Evolutionary conservation across 30 jellyfish, hydroid and myxozoan species (phyloP), one percentile per base, ranked within the genome.

Genomic region (Hydractinia echinata): DNA sequence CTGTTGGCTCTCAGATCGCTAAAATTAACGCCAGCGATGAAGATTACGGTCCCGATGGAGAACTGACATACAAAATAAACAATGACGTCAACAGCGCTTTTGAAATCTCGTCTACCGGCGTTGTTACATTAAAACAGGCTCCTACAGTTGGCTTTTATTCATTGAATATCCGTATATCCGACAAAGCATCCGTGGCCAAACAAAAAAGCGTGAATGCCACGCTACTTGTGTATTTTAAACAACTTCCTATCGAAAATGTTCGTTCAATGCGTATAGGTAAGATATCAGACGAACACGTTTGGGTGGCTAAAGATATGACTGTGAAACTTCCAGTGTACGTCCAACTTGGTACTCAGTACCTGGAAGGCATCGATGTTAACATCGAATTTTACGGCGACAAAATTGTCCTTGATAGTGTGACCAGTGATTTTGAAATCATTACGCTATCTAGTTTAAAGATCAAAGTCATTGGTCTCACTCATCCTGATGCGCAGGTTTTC

Each of bases 31-130:
- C 97, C 14, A 85, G 94, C 19, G 97, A 90, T 72, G 76, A 69
- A 7, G 97, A 90, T 71, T 78, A 53, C 66, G 95, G 92, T 10
- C 69, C 76, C 9, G 95, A 90, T 82, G 97, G 97, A 54, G 68
- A 52, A 30, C 14, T 90, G 21, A 7, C 77, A 7, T 85, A 56
- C 79, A 20, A 74, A 6, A 68, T 90, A 19, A 76, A 72, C 9
- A 95, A 95, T 20, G 82, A 90, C 67, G 84, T 50, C 4, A 67
- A 82, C 18, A 86, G 76, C 16, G 89, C 66, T 19, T 90, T 90
- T 72, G 19, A 60, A 11, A 74, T 90, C 0, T 11, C 86, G 4
- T 7, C 10, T 64, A 82, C 87, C 10, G 97, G 97, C 86, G 83
- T 69, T 78, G 53, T 54, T 16, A 8, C 15, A 8, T 39, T 21